Base-by-base conservation (phyloP, 1,140 invertebrate genomes). In the Chrysoperla carnea region DNA sequence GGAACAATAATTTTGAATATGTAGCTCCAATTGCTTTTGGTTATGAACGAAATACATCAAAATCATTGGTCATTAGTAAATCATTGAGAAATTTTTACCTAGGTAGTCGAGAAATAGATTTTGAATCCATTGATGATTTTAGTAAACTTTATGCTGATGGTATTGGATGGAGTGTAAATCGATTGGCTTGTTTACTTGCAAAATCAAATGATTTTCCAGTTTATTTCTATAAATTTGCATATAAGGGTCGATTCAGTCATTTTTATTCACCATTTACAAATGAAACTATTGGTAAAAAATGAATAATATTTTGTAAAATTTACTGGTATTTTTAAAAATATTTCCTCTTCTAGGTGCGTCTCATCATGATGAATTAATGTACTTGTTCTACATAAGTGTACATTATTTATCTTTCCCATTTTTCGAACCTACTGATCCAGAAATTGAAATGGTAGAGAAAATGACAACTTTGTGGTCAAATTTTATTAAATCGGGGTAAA, bases 21-120 rank as follows among this genome's bases (percentile, higher is more conserved):
- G 41, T 70, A 35, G 68, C 69, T 2, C 72, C 73, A 0, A 67
- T 73, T 1, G 63, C 60, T 44, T 75, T 71, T 33, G 42, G 68
- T 1, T 76, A 70, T 41, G 70, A 73, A 48, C 56, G 57, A 29
- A 56, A 60, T 29, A 65, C 60, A 31, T 44, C 59, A 1, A 55
- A 57, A 33, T 69, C 68, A 0, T 51, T 53, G 23, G 52, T 61
- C 11, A 66, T 73, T 6, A 72, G 66, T 46, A 52, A 59, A 33
- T 54, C 61, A 29, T 42, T 72, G 4, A 64, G 54, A 40, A 46
- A 55, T 42, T 66, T 63, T 49, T 69, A 69, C 46, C 57, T 72
- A 6, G 47, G 54, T 4, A 54, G 57, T 13, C 42, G 58, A 47
- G 42, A 58, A 46, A 50, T 52, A 38, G 50, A 68, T 36, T 42